phyloP scores from a whole-genome alignment of 1,140 invertebrate species.

The Linepithema humile region DNA sequence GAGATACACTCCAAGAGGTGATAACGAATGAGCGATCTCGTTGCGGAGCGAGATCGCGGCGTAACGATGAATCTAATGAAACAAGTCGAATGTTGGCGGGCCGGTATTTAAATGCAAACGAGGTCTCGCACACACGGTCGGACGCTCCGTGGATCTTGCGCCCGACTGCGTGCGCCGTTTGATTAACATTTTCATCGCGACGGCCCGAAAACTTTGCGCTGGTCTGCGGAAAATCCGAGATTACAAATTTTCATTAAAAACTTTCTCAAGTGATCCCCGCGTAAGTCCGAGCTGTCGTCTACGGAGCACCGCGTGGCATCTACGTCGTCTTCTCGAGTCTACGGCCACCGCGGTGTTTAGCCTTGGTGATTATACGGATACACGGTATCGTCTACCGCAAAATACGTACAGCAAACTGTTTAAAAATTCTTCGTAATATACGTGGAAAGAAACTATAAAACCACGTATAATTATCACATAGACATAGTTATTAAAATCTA shows the following conservation, averaged over 20 bases:
- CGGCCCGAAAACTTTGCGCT: slow-evolving; percentile 58
- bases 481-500: neutral
- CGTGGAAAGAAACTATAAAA: too few species aligned
- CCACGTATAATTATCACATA: too few species aligned
- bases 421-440: neutral
- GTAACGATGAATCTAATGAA: neutral
- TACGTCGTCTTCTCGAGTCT: neutral
- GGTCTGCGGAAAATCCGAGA: slow-evolving; percentile 70
- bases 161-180: slow-evolving; percentile 51
- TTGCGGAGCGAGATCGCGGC: neutral
- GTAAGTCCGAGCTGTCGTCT: slow-evolving; percentile 63
- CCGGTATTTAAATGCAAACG: slow-evolving; percentile 70
- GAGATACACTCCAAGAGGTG: neutral
- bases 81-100: slow-evolving; percentile 22
- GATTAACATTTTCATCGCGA: slow-evolving; percentile 77
- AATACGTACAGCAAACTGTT: neutral
- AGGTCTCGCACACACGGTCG: slow-evolving; percentile 1
- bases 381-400: neutral
- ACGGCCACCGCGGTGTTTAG: neutral
- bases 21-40: neutral
- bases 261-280: slow-evolving; percentile 71
- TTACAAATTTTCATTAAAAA: slow-evolving; percentile 82
- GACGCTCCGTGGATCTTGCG: neutral
- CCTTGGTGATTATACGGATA: neutral
- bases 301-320: neutral